Evolutionary conservation across 2,113 vertebrate species (phyloP).

Genomic region (Chitala chitala): DNA sequence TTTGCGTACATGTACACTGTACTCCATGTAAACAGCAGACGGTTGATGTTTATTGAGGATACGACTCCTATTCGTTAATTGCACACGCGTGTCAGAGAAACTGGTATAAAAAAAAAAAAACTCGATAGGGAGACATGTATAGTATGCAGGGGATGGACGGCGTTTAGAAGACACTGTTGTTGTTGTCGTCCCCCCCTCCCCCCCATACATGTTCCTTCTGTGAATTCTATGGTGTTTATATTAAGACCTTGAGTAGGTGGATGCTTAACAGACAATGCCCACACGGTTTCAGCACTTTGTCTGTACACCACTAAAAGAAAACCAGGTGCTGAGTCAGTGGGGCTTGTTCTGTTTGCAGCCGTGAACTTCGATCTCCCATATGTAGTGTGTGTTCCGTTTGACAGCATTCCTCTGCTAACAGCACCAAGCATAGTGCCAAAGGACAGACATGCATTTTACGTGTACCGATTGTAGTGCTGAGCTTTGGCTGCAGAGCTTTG

Average conservation of each 20-base stretch:
- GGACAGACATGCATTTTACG: no score
- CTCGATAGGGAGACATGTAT: no score
- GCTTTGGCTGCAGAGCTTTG: background rate
- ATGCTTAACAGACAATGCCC: background rate
- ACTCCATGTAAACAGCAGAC: no score
- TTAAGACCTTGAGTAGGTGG: no score
- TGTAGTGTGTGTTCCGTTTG: background rate
- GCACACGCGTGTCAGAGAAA: no score
- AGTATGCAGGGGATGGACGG: background rate
- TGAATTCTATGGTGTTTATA: no score
- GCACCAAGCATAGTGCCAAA: no score
- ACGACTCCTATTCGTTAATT: no score
- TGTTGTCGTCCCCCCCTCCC: background rate
- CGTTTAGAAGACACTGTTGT: background rate
- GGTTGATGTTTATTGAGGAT: no score
- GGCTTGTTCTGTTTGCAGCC: background rate
- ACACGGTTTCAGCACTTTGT: background rate
- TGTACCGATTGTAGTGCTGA: background rate
- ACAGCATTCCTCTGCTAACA: no score
- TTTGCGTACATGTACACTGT: no score
- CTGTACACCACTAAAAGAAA: background rate
- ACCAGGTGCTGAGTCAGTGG: background rate
- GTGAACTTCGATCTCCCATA: slow-evolving; percentile 4
- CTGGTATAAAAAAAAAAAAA: no score
- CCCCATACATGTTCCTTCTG: background rate